These are phyloP conservation scores for Ganaspis sp. DNA, from an alignment of 1,140 invertebrate genomes.

Conservation along the genomic window DNA sequence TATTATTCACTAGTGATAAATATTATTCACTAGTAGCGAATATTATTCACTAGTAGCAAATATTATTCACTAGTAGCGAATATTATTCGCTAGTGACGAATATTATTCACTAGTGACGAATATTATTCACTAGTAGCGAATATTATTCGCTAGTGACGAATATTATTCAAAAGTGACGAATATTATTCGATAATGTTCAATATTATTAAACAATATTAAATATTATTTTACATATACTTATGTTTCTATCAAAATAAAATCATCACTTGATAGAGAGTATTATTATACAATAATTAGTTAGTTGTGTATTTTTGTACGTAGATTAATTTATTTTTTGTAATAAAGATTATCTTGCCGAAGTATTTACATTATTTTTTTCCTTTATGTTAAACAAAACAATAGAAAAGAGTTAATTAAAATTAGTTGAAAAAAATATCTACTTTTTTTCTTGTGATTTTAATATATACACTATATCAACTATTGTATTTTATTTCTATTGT, in stretches of 20 bases:
- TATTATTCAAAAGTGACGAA: too few relatives aligned
- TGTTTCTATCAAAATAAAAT: slow-evolving; percentile 51
- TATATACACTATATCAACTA: background rate
- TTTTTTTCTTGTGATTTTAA: background rate
- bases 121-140: too few relatives aligned
- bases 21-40: too few relatives aligned
- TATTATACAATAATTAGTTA: slow-evolving; percentile 66
- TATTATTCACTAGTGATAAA: too few relatives aligned
- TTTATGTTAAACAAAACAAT: background rate
- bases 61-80: too few relatives aligned
- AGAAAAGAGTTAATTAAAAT: background rate
- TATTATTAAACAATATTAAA: too few relatives aligned
- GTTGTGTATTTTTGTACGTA: slow-evolving; percentile 70
- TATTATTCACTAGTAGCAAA: too few relatives aligned
- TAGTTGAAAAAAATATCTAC: background rate
- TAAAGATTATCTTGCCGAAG: slow-evolving; percentile 39
- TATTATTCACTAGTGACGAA: too few relatives aligned
- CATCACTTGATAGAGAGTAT: slow-evolving; percentile 66
- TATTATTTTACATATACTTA: slow-evolving; percentile 47
- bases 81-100: too few relatives aligned
- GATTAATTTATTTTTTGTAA: slow-evolving; percentile 72
- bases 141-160: too few relatives aligned
- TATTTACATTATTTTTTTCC: background rate
- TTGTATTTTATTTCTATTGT: background rate
- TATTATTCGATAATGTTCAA: too few relatives aligned